Percentiles rank a stretch among this genome's conserved stretches.
Conservation (phyloP, 1,140 invertebrate species). For the Pseudomyrmex pallidus region DNA sequence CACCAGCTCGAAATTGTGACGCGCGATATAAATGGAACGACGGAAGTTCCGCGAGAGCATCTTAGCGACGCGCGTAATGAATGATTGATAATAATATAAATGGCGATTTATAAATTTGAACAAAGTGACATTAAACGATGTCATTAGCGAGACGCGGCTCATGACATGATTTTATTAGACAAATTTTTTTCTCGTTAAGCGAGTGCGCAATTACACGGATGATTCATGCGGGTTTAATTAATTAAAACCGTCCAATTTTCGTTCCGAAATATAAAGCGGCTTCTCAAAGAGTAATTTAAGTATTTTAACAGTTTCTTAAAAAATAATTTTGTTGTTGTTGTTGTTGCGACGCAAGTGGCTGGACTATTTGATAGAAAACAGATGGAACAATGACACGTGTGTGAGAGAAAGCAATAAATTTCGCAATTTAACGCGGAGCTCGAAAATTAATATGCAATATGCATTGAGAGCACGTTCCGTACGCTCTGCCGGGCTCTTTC, state of each 20-base stretch:
- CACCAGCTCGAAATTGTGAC: constrained; percentile 5
- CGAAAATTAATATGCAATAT: background rate
- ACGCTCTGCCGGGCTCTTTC: background rate
- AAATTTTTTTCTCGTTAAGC: background rate
- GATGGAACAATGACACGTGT: no score
- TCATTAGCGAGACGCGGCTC: background rate
- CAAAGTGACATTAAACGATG: no score
- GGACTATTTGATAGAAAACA: background rate
- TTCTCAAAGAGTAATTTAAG: background rate
- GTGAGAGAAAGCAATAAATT: background rate
- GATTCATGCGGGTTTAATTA: background rate
- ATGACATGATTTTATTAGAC: background rate
- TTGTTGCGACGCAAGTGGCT: background rate
- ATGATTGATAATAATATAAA: no score
- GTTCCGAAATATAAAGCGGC: background rate
- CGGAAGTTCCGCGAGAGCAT: no score
- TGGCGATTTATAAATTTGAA: no score
- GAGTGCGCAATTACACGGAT: no score
- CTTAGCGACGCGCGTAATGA: background rate
- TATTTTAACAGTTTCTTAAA: background rate
- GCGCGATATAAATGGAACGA: constrained; percentile 7
- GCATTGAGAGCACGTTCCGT: background rate
- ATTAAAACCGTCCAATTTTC: background rate
- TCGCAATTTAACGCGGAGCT: background rate
- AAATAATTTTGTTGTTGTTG: no score